phyloP scores from a whole-genome alignment of 2,888 invertebrate species.

The Drosophila fulvimacula region DNA sequence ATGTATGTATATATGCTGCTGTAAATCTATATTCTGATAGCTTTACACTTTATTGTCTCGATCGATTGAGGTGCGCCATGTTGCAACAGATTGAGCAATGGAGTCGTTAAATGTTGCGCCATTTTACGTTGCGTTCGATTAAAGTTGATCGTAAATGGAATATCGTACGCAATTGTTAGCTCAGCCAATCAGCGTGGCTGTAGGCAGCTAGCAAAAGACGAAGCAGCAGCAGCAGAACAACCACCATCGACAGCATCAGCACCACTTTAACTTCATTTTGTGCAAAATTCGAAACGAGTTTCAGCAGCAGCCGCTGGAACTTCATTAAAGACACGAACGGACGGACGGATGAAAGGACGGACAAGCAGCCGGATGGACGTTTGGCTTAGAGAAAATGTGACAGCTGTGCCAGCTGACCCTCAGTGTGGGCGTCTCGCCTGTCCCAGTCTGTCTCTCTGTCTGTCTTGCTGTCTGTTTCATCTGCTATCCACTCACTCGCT shows the following conservation, averaged over 20 bases:
- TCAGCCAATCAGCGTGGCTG: conserved; percentile 40
- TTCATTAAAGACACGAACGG: conserved; percentile 58
- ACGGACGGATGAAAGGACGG: not conserved
- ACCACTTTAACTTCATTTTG: conserved; percentile 71
- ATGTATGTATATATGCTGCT: not conserved
- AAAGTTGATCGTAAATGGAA: conserved; percentile 38
- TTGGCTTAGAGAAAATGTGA: conserved; percentile 72
- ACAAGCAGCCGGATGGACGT: conserved; percentile 6
- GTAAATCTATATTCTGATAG: not conserved
- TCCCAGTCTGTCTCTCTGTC: too few species aligned
- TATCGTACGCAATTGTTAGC: conserved; percentile 26
- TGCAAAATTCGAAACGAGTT: conserved; percentile 61
- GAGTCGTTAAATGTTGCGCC: conserved; percentile 58
- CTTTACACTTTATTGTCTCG: not conserved
- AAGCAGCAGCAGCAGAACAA: conserved; percentile 16
- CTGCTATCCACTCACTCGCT: not conserved
- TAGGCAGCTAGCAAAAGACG: conserved; percentile 1
- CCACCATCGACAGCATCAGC: conserved; percentile 18
- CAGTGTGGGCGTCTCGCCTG: conserved; percentile 25
- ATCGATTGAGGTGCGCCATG: conserved; percentile 24
- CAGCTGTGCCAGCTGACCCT: conserved; percentile 77
- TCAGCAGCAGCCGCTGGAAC: conserved; percentile 35
- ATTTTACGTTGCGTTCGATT: conserved; percentile 48
- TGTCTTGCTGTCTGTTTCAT: conserved; percentile 7
- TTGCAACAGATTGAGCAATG: conserved; percentile 10